Conservation (phyloP, 1,140 invertebrate genomes). For the Hyphantria cunea region DNA sequence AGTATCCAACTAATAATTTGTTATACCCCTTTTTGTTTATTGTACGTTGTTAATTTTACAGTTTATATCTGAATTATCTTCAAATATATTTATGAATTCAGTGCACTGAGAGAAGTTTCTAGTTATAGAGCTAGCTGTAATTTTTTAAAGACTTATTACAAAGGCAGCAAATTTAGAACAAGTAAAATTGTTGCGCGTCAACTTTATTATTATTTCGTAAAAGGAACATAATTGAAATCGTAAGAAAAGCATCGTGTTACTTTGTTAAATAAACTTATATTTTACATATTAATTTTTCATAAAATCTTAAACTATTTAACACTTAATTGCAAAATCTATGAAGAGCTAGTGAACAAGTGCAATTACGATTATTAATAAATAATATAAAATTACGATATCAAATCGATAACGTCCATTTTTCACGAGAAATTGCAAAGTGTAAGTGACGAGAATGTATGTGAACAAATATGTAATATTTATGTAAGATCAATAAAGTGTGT, state of each 20-base stretch:
- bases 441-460: conserved; percentile 25
- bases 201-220: no score
- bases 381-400: conserved; percentile 57
- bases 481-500: background rate
- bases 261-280: no score
- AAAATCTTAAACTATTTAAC: background rate
- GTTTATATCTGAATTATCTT: background rate
- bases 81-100: no score
- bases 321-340: conserved; percentile 42
- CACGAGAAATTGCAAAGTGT: conserved; percentile 42
- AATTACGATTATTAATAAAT: conserved; percentile 60
- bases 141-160: no score
- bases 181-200: no score
- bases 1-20: background rate
- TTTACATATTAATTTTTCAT: no score
- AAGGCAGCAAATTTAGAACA: no score
- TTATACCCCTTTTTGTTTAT: background rate
- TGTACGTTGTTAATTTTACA: background rate
- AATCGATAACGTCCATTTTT: conserved; percentile 68
- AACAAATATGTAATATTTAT: conserved; percentile 6
- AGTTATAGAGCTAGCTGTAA: no score
- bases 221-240: no score
- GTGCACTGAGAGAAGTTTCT: no score
- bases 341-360: conserved; percentile 73
- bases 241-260: no score